phyloP scores from a whole-genome alignment of 1,140 invertebrate species.

The roundworm (Caenorhabditis elegans) region WBcel235 BX284603.4:10541501-10542000 shows the following conservation, averaged over 20 bases:
- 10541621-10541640: constrained; percentile 10
- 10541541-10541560: background rate
- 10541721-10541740: background rate
- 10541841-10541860: background rate
- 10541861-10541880: background rate
- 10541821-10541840: background rate
- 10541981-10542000: too few relatives aligned
- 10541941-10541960: too few relatives aligned
- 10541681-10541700: background rate
- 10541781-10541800: background rate
- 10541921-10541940: too few relatives aligned
- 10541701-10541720: too few relatives aligned
- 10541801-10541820: background rate
- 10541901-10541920: too few relatives aligned
- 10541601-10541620: background rate
- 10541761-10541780: background rate
- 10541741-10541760: background rate
- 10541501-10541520: too few relatives aligned
- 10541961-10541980: too few relatives aligned
- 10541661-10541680: background rate
- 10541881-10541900: background rate
- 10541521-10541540: constrained; percentile 6
- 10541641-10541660: background rate
- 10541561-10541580: constrained; percentile 5
- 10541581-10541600: constrained; percentile 27